Conservation (phyloP, 2,113 vertebrate genomes). For the Barnardius zonarius region DNA sequence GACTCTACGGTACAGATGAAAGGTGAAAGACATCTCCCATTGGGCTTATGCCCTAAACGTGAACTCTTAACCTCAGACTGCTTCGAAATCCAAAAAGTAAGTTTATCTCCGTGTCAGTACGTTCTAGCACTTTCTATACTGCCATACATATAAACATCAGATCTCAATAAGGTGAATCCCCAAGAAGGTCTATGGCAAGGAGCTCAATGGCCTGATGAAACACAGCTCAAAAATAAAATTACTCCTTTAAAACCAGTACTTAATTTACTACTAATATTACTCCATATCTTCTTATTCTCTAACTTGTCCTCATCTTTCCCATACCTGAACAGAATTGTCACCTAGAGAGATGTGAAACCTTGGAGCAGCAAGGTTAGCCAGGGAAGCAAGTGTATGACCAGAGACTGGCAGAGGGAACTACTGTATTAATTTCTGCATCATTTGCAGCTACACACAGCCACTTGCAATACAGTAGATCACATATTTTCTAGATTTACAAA, state of each 20-base stretch:
- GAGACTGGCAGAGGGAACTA: background rate
- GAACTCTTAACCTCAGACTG: background rate
- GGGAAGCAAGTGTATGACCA: background rate
- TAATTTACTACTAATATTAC: background rate
- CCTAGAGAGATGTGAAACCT: background rate
- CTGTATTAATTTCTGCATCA: background rate
- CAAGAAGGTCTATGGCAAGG: background rate
- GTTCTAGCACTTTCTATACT: background rate
- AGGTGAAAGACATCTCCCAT: background rate
- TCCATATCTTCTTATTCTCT: background rate
- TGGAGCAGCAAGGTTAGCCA: background rate
- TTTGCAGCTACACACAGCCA: background rate
- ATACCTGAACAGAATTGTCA: background rate
- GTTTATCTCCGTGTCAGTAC: background rate
- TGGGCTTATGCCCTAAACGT: background rate
- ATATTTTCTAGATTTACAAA: constrained; percentile 1
- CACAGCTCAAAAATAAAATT: background rate
- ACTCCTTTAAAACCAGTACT: background rate
- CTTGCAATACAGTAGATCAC: background rate
- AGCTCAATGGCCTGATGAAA: background rate
- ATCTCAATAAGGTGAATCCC: background rate
- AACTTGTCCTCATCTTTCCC: background rate
- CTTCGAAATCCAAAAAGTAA: background rate
- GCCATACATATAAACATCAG: background rate
- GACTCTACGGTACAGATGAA: background rate